These are phyloP conservation scores for Dendrolimus kikuchii DNA, from an alignment of 1,140 invertebrate species.

Conservation along the genomic window DNA sequence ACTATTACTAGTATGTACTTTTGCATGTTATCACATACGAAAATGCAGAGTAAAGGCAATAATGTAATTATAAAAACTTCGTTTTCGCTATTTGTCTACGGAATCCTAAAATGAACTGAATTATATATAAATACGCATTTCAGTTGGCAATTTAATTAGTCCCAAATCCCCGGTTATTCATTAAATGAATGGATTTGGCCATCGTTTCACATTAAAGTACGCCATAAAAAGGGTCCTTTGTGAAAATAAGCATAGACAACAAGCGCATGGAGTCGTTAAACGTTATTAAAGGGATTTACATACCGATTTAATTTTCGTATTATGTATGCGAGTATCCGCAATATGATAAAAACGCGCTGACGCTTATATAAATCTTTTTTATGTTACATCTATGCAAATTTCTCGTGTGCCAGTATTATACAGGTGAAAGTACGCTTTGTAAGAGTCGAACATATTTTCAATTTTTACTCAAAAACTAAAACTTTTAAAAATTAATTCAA, in stretches of 20 bases:
- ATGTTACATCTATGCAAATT: constrained; percentile 7
- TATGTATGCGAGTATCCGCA: constrained; percentile 8
- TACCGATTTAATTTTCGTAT: constrained; percentile 14
- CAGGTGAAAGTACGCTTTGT: not conserved
- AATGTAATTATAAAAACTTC: too few species aligned
- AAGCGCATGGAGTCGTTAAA: constrained; percentile 10
- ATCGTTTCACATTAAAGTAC: constrained; percentile 7
- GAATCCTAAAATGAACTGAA: too few species aligned
- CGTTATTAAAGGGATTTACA: constrained; percentile 17
- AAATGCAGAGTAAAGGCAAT: too few species aligned
- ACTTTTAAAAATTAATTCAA: too few species aligned
- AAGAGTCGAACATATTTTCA: not conserved
- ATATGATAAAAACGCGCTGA: constrained; percentile 10
- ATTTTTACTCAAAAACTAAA: too few species aligned
- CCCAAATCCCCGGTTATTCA: constrained; percentile 9
- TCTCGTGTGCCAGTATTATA: not conserved
- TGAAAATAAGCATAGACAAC: constrained; percentile 4
- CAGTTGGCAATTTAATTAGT: constrained; percentile 8
- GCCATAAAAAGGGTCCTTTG: constrained; percentile 9
- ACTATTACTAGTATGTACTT: too few species aligned
- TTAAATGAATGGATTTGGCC: constrained; percentile 5
- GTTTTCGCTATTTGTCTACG: too few species aligned
- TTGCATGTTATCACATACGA: too few species aligned
- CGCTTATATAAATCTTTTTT: constrained; percentile 9
- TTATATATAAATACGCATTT: too few species aligned